Base-by-base conservation (phyloP, 2,888 invertebrate genomes). In the Cheilosia urbana region DNA sequence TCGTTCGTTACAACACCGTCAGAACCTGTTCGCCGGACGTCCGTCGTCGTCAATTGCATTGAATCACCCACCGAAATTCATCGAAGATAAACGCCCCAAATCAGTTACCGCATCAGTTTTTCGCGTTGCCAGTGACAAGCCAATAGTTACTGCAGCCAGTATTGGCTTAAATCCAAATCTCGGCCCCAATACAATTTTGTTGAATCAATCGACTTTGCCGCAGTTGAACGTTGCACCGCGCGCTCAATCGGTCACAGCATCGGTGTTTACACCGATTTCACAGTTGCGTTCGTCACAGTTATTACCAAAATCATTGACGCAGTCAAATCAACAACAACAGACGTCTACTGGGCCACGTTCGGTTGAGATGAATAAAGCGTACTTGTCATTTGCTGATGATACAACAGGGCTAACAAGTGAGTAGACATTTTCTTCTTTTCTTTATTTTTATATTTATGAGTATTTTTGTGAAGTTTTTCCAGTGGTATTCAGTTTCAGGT, bases 291-390 rank as follows among this genome's bases (percentile, higher is more conserved):
- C 45, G 40, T 17, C 69, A 42, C 58, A 66, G 3, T 69, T 45
- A 65, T 37, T 57, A 21, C 62, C 62, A 13, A 87, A 87, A 60
- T 34, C 15, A n/a, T 69, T 69, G 85, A 79, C 40, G 66, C 83
- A 47, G 83, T 83, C 62, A 87, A 76, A 30, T 30, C 30, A 30
- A 94, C 95, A 90, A 95, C 81, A 81, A 30, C 79, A 77, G 49
- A 75, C 95, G 88, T 95, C 96, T 91, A 96, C 97, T 92, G 95
- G 95, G 87, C 96, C 96, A 88, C 94, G 96, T 92, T 96, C 97
- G 89, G 95, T 97, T 94, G 98, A 98, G 93, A 98, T 98, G 98
- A 97, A 96, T 94, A 96, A 96, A 93, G 97, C 96, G 92, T 98
- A 96, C 94, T 94, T 97, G 91, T 96, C 96, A 93, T 97, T 97